These are phyloP conservation scores for Sinopyrophorus schimmeli DNA, from an alignment of 2,888 invertebrate genomes.

Conservation along the genomic window DNA sequence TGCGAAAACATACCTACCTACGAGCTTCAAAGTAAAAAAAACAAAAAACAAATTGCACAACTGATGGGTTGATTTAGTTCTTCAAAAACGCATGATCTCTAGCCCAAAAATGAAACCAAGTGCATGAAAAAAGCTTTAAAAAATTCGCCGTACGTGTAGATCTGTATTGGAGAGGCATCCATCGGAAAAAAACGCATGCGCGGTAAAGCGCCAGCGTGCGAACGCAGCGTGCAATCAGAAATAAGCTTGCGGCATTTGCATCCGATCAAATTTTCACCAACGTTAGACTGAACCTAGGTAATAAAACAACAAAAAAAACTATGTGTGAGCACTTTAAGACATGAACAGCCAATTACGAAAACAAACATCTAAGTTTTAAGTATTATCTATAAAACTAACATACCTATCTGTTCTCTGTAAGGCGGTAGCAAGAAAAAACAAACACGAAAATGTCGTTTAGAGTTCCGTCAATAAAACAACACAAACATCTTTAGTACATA, in stretches of 20 bases:
- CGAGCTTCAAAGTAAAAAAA: too few species aligned
- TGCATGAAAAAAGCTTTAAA: too few species aligned
- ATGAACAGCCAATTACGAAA: constrained; percentile 33
- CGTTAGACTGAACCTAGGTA: constrained; percentile 54
- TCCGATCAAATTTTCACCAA: constrained; percentile 27
- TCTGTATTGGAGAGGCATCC: constrained; percentile 19
- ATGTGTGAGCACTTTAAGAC: constrained; percentile 29
- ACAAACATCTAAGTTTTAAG: constrained; percentile 33
- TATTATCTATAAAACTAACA: constrained; percentile 46
- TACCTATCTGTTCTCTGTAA: constrained; percentile 57
- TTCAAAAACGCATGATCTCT: too few species aligned
- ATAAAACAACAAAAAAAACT: constrained; percentile 25
- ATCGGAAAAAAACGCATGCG: constrained; percentile 23
- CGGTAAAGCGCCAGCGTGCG: constrained; percentile 25
- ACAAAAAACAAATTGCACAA: too few species aligned
- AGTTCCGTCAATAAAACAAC: constrained; percentile 27
- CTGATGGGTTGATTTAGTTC: too few species aligned
- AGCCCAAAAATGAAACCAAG: too few species aligned
- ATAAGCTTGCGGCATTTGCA: constrained; percentile 20
- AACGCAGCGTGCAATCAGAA: constrained; percentile 22
- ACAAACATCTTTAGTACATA: constrained; percentile 26
- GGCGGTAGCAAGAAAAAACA: constrained; percentile 53
- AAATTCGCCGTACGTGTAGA: constrained; percentile 14
- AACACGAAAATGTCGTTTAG: constrained; percentile 43
- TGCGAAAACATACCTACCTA: too few species aligned